These are phyloP conservation scores for Manacus vitellinus DNA, from an alignment of 2,113 vertebrate species.

Conservation along the genomic window DNA sequence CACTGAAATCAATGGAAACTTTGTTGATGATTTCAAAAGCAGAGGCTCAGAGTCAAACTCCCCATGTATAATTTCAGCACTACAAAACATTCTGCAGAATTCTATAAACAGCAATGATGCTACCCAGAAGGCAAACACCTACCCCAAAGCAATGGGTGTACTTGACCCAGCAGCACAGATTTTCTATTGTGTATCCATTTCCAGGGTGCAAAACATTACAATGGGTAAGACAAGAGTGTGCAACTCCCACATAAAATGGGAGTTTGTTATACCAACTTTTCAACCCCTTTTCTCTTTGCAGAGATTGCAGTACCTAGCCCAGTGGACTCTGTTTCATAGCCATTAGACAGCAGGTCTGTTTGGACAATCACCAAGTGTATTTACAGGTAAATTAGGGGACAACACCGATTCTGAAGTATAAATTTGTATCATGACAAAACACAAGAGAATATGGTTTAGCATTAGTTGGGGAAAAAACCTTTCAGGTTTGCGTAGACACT, in stretches of 20 bases:
- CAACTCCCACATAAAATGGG: neutral
- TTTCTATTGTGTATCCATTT: neutral
- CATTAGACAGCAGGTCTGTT: neutral
- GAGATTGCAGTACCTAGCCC: neutral
- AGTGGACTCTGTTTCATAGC: neutral
- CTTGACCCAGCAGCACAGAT: neutral
- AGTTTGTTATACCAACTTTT: neutral
- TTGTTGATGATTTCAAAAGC: neutral
- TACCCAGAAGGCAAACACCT: neutral
- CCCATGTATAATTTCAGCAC: neutral
- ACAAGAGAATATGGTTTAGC: neutral
- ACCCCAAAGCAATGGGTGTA: neutral
- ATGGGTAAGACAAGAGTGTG: neutral
- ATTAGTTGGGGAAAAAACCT: neutral
- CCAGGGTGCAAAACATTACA: neutral
- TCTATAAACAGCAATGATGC: neutral
- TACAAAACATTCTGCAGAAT: neutral
- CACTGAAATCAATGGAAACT: constrained; percentile 11
- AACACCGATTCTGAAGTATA: neutral
- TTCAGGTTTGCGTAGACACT: neutral
- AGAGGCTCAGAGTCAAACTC: constrained; percentile 19
- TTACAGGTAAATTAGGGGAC: neutral
- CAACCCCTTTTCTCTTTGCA: neutral
- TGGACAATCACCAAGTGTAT: neutral
- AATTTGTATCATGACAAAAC: neutral